Evolutionary conservation across 2,113 vertebrate species (phyloP).

Genomic region (Okapia johnstoni): DNA sequence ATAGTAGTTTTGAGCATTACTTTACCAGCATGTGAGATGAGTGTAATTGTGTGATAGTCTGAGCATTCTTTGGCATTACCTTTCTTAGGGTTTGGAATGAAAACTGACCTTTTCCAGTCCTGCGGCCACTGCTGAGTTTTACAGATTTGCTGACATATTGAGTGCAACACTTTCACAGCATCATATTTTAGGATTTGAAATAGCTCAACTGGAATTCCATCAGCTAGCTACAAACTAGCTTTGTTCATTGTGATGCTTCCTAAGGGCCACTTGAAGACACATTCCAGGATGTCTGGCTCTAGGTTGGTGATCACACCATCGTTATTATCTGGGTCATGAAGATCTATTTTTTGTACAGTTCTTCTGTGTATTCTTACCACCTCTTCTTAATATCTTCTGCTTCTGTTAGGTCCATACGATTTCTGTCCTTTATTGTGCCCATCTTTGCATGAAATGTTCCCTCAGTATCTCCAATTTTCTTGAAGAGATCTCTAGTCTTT

Average conservation of each 20-base stretch:
- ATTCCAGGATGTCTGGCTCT: neutral
- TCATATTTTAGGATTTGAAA: neutral
- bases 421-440: neutral
- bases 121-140: neutral
- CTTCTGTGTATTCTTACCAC: neutral
- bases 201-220: neutral
- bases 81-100: neutral
- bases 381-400: neutral
- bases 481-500: neutral
- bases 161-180: neutral
- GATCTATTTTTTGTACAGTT: neutral
- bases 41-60: neutral
- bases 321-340: neutral
- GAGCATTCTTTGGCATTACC: neutral
- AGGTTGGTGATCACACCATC: neutral
- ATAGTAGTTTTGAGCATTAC: neutral
- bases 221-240: neutral
- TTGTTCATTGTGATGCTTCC: neutral
- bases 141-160: neutral
- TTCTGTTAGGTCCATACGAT: neutral
- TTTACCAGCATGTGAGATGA: neutral
- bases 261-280: neutral
- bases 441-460: neutral
- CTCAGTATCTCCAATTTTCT: neutral
- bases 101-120: neutral